phyloP scores from a whole-genome alignment of 2,797 vertebrate species.

The Sorex maritimensis region DNA sequence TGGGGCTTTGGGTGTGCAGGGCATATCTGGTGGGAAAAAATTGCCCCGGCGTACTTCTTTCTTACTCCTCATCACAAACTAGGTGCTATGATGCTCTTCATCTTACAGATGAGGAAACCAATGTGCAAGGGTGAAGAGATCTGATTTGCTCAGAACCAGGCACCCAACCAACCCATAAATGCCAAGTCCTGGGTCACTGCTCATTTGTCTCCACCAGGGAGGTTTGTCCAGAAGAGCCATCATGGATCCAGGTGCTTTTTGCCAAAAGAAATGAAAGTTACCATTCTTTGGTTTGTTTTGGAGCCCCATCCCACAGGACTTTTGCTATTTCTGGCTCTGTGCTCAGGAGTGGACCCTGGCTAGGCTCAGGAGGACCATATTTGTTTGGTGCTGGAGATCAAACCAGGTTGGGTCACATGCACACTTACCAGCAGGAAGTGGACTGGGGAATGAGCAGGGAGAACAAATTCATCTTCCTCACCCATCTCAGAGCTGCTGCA shows the following conservation, averaged over 20 bases:
- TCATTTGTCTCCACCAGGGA: background rate
- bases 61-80: background rate
- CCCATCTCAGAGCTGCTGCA: background rate
- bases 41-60: background rate
- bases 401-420: no score
- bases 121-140: constrained; percentile 60
- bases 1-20: background rate
- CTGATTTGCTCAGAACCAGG: background rate
- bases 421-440: background rate
- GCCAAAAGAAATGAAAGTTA: background rate
- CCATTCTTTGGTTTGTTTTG: no score
- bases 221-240: background rate
- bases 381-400: no score
- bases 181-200: background rate
- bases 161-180: background rate
- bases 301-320: no score
- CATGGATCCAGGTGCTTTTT: background rate
- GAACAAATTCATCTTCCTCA: background rate
- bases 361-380: no score
- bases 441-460: background rate
- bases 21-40: background rate
- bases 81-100: constrained; percentile 63
- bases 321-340: no score
- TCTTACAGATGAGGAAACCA: constrained; percentile 33
- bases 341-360: no score